Evolutionary conservation across 92 coral and sea anemone genomes (phyloP).

Genomic region (Phenganax stokvisi): DNA sequence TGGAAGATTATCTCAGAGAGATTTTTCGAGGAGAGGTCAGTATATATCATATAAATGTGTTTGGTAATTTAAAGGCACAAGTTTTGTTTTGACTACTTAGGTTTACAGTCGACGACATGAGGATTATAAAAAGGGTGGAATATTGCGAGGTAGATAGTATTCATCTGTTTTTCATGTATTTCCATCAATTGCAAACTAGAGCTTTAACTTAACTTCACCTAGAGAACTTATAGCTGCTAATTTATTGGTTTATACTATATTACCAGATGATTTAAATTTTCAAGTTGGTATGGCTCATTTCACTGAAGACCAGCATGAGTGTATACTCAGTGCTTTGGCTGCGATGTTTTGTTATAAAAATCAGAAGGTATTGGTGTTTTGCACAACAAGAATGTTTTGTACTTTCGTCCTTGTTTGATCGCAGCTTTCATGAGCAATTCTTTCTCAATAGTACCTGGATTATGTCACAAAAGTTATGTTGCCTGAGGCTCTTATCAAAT

Average conservation of each 20-base stretch:
- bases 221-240: not conserved
- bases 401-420: not conserved
- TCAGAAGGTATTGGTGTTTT: slow-evolving; percentile 53
- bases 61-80: not conserved
- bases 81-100: slow-evolving; percentile 35
- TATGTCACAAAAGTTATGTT: slow-evolving; percentile 34
- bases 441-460: slow-evolving; percentile 30
- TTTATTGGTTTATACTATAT: not conserved
- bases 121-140: slow-evolving; percentile 86
- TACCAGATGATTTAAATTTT: slow-evolving; percentile 54
- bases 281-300: slow-evolving; percentile 91
- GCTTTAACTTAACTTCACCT: not conserved
- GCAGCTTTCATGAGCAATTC: not conserved
- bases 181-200: not conserved
- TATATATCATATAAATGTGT: not conserved
- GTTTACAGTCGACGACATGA: slow-evolving; percentile 76
- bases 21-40: slow-evolving; percentile 91
- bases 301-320: slow-evolving; percentile 83
- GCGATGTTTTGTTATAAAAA: slow-evolving; percentile 78
- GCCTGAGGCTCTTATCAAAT: slow-evolving; percentile 34
- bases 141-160: slow-evolving; percentile 53
- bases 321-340: slow-evolving; percentile 59
- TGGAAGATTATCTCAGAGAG: slow-evolving; percentile 55
- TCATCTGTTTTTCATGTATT: not conserved
- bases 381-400: not conserved